phyloP scores from a whole-genome alignment of 2,797 vertebrate species.

The Neosilurus mollespiculum region DNA sequence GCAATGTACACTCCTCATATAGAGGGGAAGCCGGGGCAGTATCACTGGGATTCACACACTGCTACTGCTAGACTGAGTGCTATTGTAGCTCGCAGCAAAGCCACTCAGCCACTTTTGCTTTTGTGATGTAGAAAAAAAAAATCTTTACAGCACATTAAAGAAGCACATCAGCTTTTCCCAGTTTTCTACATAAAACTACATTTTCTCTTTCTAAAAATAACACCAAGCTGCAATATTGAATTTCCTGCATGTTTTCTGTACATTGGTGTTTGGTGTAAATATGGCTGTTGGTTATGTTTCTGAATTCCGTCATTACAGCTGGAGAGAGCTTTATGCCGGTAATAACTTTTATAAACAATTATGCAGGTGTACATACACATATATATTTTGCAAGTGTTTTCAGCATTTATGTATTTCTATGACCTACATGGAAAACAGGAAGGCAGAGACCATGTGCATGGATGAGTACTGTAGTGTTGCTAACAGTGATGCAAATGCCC shows the following conservation, averaged over 20 bases:
- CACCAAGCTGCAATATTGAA: background rate
- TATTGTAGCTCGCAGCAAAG: slow-evolving; percentile 33
- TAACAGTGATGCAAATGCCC: background rate
- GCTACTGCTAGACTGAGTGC: slow-evolving; percentile 43
- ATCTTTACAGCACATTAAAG: background rate
- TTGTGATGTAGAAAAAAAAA: slow-evolving; percentile 17
- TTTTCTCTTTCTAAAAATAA: slow-evolving; percentile 7
- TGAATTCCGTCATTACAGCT: slow-evolving; percentile 49
- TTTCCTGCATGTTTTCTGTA: background rate
- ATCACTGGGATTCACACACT: slow-evolving; percentile 54
- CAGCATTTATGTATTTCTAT: slow-evolving; percentile 62
- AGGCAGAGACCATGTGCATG: slow-evolving; percentile 58
- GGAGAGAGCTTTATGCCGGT: background rate
- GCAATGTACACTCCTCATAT: slow-evolving; percentile 53
- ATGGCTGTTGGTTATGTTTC: slow-evolving; percentile 7
- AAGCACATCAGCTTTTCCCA: background rate
- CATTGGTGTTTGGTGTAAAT: background rate
- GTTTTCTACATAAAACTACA: background rate
- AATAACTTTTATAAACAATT: background rate
- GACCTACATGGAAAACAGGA: slow-evolving; percentile 69
- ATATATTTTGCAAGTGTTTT: slow-evolving; percentile 62
- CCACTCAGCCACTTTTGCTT: slow-evolving; percentile 38
- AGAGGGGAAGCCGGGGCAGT: slow-evolving; percentile 42
- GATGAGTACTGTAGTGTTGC: slow-evolving; percentile 60
- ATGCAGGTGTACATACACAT: no score